Base-by-base conservation (phyloP, 2,113 vertebrate genomes). In the Perca fluviatilis region DNA sequence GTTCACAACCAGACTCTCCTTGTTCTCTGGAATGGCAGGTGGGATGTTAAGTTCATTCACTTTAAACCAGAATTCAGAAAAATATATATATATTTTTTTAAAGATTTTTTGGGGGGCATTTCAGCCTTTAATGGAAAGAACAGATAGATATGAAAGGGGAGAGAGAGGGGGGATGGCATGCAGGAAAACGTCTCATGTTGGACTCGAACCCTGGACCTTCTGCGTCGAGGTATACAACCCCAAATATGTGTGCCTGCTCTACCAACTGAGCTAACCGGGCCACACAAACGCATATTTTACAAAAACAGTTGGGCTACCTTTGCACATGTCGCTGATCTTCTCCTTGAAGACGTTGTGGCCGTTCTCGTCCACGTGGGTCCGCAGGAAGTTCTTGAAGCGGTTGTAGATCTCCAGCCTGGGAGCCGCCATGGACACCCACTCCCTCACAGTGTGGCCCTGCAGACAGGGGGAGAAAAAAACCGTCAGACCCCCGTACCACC, bases 271-370 rank as follows among this genome's bases (percentile, higher is more conserved):
- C 30, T 33, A 33, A 4, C 30, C 0, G 0, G 30, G 30, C 30
- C 30, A 33, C 30, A 33, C 5, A 33, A 33, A 33, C 30, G 5
- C 1, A 11, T 16, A 33, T 23, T 9, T 54, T 4, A 54, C 18
- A 12, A 46, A 43, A 43, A 25, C 15, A 9, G 10, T 10, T 1
- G 0, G 1, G 1, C 18, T 63, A 94, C 98, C 98, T 98, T 99
- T 99, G 93, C 98, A 99, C 98, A 99, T 99, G 93, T 99, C 98
- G 0, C 97, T 98, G 94, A 99, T 99, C 89, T 97, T 97, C 91
- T 99, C 98, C 91, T 99, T 99, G 92, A 99, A 99, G 64, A 99
- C 98, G 0, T 99, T 99, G 95, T 98, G 98, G 13, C 98, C 98
- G 0, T 96, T 97, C 72, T 98, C 95, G 33, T 99, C 98, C 74